Conservation (phyloP, 2,888 invertebrate species). For the Thereva unica region DNA sequence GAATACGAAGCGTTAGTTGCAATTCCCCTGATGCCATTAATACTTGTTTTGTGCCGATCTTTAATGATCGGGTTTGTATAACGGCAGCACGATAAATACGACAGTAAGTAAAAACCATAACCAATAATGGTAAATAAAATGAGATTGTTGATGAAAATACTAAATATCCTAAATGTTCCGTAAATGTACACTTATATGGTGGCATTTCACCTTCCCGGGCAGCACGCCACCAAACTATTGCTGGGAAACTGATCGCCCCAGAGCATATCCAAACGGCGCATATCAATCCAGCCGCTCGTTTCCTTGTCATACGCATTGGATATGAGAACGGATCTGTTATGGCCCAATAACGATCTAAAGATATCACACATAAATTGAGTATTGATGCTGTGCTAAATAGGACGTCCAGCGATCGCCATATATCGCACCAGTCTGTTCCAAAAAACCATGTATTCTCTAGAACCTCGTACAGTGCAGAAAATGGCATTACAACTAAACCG, state of each 20-base stretch:
- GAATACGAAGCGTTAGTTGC: slow-evolving; percentile 88
- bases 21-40: slow-evolving; percentile 82
- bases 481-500: slow-evolving; percentile 97
- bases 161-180: slow-evolving; percentile 93
- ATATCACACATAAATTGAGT: slow-evolving; percentile 95
- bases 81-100: slow-evolving; percentile 93
- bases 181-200: slow-evolving; percentile 89
- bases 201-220: slow-evolving; percentile 81
- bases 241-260: slow-evolving; percentile 96
- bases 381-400: slow-evolving; percentile 97
- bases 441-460: slow-evolving; percentile 91
- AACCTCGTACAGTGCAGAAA: slow-evolving; percentile 88
- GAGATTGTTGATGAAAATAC: slow-evolving; percentile 97
- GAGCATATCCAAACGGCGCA: slow-evolving; percentile 96
- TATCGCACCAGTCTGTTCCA: slow-evolving; percentile 94
- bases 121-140: slow-evolving; percentile 93
- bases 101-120: slow-evolving; percentile 98
- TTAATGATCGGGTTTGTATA: slow-evolving; percentile 86
- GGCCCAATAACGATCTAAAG: slow-evolving; percentile 96
- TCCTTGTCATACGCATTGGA: slow-evolving; percentile 90
- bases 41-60: slow-evolving; percentile 89
- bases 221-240: slow-evolving; percentile 95
- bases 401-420: slow-evolving; percentile 96
- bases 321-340: slow-evolving; percentile 98
- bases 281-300: slow-evolving; percentile 83